Conservation (phyloP, 1,140 invertebrate genomes). For the Archivesica marissinica region DNA sequence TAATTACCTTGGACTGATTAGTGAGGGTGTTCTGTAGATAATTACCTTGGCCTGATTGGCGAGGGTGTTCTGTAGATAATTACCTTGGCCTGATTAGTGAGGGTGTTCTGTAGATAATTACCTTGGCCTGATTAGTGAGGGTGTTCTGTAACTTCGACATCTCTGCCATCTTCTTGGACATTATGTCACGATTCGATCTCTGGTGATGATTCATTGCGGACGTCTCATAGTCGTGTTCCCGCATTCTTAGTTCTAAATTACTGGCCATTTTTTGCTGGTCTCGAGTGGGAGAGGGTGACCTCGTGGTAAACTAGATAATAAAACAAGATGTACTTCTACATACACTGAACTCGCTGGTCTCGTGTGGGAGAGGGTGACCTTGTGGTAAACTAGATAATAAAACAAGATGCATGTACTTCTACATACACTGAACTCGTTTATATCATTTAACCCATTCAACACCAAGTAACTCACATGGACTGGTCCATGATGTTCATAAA, state of each 20-base stretch:
- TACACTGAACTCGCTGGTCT: conserved; percentile 48
- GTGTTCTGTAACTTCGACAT: conserved; percentile 78
- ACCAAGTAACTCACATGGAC: no score
- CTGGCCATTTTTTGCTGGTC: conserved; percentile 56
- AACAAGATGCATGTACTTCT: no score
- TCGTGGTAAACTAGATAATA: conserved; percentile 17
- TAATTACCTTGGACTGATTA: no score
- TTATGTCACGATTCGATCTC: conserved; percentile 48
- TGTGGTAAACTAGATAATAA: conserved; percentile 18
- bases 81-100: no score
- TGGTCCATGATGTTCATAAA: no score
- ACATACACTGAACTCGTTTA: no score
- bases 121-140: conserved; percentile 78
- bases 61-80: no score
- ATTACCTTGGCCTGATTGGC: no score
- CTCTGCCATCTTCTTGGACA: conserved; percentile 76
- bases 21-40: no score
- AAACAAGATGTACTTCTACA: no score
- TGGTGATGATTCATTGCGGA: conserved; percentile 39
- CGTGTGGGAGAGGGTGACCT: conserved; percentile 46
- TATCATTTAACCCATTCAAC: no score
- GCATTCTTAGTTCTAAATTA: conserved; percentile 16
- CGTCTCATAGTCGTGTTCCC: conserved; percentile 54
- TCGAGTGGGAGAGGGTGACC: conserved; percentile 44
- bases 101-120: no score